Evolutionary conservation across 2,113 vertebrate species (phyloP).

Genomic region (Hiodon tergisus): DNA sequence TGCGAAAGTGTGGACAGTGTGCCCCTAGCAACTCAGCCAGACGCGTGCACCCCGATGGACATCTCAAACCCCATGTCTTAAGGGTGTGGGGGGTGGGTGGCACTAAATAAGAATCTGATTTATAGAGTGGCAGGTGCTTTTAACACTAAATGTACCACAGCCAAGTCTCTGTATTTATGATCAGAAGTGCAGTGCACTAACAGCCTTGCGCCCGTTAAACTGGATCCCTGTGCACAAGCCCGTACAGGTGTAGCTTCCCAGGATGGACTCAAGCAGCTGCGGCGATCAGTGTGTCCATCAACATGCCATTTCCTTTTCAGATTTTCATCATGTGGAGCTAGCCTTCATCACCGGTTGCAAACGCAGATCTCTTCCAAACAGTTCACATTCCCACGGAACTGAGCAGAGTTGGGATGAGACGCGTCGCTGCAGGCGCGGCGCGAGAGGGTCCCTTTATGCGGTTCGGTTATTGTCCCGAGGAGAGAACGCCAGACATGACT

Average conservation of each 20-base stretch:
- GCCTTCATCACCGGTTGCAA: not conserved
- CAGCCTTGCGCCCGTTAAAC: not conserved
- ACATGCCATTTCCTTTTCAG: not conserved
- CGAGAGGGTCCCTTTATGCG: too few relatives aligned
- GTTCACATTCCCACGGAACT: not conserved
- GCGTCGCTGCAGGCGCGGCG: too few relatives aligned
- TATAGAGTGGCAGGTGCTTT: not conserved
- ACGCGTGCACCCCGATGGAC: not conserved
- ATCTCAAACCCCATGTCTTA: not conserved
- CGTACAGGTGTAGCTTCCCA: constrained; percentile 32
- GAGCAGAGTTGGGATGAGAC: not conserved
- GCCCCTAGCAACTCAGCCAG: not conserved
- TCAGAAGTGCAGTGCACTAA: not conserved
- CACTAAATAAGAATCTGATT: not conserved
- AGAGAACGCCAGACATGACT: not conserved
- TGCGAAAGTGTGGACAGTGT: not conserved
- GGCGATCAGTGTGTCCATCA: constrained; percentile 28
- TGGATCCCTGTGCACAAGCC: constrained; percentile 21
- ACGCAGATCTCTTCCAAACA: not conserved
- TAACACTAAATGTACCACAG: not conserved
- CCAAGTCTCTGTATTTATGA: not conserved
- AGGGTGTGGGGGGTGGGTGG: not conserved
- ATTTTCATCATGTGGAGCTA: not conserved
- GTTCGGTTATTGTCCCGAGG: not conserved
- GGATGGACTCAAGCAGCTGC: constrained; percentile 28